These are phyloP conservation scores for Takifugu flavidus DNA, from an alignment of 2,113 vertebrate genomes.

Conservation along the genomic window DNA sequence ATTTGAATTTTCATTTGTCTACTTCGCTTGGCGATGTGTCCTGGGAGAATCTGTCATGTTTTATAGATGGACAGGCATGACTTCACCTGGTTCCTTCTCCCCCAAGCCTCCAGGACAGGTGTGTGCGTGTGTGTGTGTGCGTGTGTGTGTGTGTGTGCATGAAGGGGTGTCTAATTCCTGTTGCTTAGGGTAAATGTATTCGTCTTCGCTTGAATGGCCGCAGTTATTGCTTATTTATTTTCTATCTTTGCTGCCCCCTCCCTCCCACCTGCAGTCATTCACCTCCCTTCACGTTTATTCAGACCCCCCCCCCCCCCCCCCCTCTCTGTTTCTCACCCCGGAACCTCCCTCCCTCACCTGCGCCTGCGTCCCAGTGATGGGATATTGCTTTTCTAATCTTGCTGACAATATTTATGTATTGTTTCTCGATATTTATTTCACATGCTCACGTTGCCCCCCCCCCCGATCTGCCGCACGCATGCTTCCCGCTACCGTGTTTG, in stretches of 20 bases:
- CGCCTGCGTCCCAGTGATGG: constrained; percentile 45
- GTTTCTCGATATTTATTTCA: constrained; percentile 72
- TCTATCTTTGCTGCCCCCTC: constrained; percentile 21
- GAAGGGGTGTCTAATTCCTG: constrained; percentile 12
- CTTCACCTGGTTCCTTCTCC: constrained; percentile 33
- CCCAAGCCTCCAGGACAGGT: constrained; percentile 20
- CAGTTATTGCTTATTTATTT: constrained; percentile 38
- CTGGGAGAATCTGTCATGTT: constrained; percentile 57
- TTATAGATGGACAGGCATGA: constrained; percentile 55
- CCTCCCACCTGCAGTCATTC: constrained; percentile 38
- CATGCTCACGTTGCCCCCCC: constrained; percentile 39
- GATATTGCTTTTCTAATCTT: constrained; percentile 79
- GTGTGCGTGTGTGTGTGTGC: constrained; percentile 9
- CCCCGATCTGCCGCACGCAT: constrained; percentile 28
- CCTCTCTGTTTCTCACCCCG: background rate
- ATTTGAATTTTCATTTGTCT: constrained; percentile 71
- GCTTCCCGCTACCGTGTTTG: constrained; percentile 15
- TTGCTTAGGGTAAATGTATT: constrained; percentile 28
- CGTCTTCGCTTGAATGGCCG: constrained; percentile 30
- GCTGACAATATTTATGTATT: constrained; percentile 74
- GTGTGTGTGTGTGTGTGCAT: constrained; percentile 11
- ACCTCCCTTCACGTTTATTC: constrained; percentile 26
- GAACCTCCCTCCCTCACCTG: constrained; percentile 26
- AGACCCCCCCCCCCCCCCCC: background rate
- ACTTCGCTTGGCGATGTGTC: constrained; percentile 40